Conservation (phyloP, 2,113 vertebrate genomes). For the Microcebus ravelobensis region DNA sequence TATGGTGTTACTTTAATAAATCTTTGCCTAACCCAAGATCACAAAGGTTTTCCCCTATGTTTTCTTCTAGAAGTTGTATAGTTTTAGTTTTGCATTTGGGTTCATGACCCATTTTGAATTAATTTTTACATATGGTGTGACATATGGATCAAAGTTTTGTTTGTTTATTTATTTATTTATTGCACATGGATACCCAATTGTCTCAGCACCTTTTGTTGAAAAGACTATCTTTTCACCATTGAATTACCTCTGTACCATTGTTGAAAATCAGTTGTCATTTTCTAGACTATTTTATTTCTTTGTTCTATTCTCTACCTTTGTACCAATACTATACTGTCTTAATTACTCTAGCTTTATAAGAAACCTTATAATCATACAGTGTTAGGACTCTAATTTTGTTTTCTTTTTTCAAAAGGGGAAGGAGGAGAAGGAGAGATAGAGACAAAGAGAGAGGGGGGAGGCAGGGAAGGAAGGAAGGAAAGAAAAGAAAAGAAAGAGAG, state of each 20-base stretch:
- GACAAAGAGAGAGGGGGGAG: rapidly evolving
- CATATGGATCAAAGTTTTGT: background rate
- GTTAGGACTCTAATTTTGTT: background rate
- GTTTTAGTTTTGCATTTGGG: background rate
- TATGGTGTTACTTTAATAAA: background rate
- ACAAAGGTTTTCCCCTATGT: background rate
- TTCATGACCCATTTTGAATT: background rate
- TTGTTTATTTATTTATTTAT: background rate
- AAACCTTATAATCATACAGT: background rate
- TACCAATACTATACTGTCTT: background rate
- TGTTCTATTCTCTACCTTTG: background rate
- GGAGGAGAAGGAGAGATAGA: background rate
- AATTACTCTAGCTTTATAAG: background rate
- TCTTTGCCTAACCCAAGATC: background rate
- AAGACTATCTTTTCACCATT: background rate
- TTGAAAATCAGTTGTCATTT: background rate
- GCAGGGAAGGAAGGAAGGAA: background rate
- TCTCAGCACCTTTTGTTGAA: background rate
- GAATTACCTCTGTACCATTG: background rate
- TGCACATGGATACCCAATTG: background rate
- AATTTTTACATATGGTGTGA: background rate
- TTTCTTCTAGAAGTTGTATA: background rate
- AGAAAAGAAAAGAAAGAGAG: background rate
- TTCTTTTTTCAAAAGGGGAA: background rate
- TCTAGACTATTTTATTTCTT: background rate